Evolutionary conservation across 2,113 vertebrate species (phyloP).

Genomic region (Microtus oregoni): DNA sequence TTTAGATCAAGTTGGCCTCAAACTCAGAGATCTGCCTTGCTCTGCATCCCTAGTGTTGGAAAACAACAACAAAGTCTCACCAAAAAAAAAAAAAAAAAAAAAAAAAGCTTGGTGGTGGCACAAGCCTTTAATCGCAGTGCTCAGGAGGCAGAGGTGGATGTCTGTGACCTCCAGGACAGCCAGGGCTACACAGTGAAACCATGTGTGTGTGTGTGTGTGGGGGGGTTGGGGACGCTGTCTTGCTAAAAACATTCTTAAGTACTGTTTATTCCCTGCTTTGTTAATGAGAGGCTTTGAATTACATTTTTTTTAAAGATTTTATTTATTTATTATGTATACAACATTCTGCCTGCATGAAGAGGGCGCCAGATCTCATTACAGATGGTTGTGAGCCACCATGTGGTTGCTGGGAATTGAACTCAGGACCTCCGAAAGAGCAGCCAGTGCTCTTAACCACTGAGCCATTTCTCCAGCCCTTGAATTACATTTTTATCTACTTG

Average conservation of each 20-base stretch:
- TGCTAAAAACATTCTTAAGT: not conserved
- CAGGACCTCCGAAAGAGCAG: no score
- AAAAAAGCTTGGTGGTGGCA: not conserved
- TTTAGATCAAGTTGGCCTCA: not conserved
- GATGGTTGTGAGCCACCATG: no score
- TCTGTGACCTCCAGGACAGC: not conserved
- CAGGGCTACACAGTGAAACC: not conserved
- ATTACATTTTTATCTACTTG: conserved; percentile 19
- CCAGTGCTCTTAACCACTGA: no score
- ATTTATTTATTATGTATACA: no score
- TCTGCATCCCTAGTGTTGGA: not conserved
- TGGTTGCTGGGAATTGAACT: no score
- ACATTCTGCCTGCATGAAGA: no score
- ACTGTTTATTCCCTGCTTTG: not conserved
- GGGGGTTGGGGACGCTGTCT: not conserved
- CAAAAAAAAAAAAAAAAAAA: no score
- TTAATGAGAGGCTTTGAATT: conserved; percentile 52
- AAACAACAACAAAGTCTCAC: not conserved
- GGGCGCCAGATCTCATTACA: no score
- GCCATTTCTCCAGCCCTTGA: no score
- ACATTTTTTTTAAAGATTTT: no score
- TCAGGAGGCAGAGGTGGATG: no score
- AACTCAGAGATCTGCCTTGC: not conserved
- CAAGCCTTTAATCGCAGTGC: not conserved
- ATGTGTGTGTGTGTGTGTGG: not conserved